Evolutionary conservation across 2,888 invertebrate species (phyloP).

Genomic region (Melipona bicolor): DNA sequence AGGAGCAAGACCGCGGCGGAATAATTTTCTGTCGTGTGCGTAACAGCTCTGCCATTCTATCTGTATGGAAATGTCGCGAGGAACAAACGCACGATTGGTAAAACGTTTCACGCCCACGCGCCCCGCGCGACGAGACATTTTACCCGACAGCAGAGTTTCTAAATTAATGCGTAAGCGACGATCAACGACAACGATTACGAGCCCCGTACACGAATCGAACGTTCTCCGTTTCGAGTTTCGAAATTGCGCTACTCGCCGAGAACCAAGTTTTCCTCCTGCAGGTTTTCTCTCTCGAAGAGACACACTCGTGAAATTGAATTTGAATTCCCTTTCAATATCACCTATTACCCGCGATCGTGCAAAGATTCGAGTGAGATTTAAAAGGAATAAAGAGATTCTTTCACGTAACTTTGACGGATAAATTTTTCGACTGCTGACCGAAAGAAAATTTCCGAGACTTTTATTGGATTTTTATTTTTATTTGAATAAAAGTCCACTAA

Average conservation of each 20-base stretch:
- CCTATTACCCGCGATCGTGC: too few species aligned
- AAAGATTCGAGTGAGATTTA: too few species aligned
- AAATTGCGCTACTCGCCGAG: neutral
- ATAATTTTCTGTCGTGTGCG: neutral
- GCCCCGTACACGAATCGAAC: neutral
- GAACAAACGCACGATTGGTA: neutral
- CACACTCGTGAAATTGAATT: neutral
- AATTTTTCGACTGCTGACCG: neutral
- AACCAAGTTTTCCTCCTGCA: neutral
- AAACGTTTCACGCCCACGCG: conserved; percentile 19
- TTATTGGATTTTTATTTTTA: neutral
- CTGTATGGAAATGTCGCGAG: conserved; percentile 14
- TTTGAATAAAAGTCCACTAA: neutral
- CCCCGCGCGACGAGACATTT: neutral
- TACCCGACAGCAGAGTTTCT: conserved; percentile 9
- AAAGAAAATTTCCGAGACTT: neutral
- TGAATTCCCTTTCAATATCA: neutral
- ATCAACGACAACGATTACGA: neutral
- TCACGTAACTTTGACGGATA: neutral
- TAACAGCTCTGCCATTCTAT: conserved; percentile 6
- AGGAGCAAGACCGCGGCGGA: neutral
- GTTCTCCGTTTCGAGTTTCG: neutral
- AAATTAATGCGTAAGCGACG: conserved; percentile 15
- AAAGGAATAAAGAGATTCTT: neutral
- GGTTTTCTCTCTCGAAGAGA: too few species aligned